Evolutionary conservation across 2,113 vertebrate species (phyloP).

Genomic region (Ahaetulla prasina): DNA sequence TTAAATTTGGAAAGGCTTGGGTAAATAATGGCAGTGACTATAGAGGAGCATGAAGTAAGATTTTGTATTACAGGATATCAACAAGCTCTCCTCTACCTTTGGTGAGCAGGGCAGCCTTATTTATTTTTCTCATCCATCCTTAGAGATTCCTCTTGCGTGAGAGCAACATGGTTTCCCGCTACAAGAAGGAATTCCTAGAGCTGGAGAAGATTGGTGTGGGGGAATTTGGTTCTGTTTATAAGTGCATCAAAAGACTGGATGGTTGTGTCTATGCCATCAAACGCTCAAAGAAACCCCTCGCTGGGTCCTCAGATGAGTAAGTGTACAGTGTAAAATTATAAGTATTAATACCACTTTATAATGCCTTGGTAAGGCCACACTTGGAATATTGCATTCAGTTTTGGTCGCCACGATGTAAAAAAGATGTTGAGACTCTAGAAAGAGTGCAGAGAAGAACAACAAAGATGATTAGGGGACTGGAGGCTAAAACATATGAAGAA

Average conservation of each 20-base stretch:
- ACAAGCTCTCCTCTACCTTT: background rate
- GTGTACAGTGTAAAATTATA: slow-evolving; percentile 57
- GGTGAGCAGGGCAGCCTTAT: background rate
- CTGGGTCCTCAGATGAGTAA: slow-evolving; percentile 88
- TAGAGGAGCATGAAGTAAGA: background rate
- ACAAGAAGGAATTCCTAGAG: slow-evolving; percentile 93
- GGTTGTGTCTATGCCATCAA: slow-evolving; percentile 96
- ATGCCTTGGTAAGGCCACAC: no score
- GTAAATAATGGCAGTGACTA: background rate
- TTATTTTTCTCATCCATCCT: slow-evolving; percentile 33
- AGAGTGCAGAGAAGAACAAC: no score
- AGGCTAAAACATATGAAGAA: no score
- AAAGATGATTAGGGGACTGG: no score
- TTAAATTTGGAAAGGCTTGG: background rate
- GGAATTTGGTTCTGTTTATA: slow-evolving; percentile 90
- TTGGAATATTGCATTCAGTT: no score
- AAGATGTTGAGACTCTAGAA: no score
- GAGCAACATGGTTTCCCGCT: slow-evolving; percentile 87
- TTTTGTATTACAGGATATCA: background rate
- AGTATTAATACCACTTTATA: no score
- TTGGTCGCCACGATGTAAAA: no score
- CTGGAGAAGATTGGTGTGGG: slow-evolving; percentile 88
- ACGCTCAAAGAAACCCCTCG: slow-evolving; percentile 79
- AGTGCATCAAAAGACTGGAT: slow-evolving; percentile 94
- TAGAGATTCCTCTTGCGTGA: slow-evolving; percentile 81